Evolutionary conservation across 2,797 vertebrate genomes (phyloP).

Genomic region (Phataginus tricuspis): DNA sequence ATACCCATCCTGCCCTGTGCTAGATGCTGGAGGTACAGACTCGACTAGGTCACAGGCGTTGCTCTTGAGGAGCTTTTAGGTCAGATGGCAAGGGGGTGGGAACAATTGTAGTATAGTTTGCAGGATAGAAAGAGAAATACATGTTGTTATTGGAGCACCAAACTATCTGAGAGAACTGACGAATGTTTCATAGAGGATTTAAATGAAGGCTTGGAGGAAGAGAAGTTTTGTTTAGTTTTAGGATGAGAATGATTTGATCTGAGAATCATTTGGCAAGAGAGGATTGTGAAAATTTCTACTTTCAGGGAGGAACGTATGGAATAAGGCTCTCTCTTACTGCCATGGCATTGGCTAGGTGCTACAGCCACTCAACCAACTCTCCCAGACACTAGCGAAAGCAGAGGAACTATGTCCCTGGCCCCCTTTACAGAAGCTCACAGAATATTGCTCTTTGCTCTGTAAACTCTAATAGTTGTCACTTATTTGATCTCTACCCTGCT

Average conservation of each 20-base stretch:
- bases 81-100: constrained; percentile 9
- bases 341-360: background rate
- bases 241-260: background rate
- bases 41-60: background rate
- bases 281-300: background rate
- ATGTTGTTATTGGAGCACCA: background rate
- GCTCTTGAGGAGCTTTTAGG: background rate
- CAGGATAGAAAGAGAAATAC: background rate
- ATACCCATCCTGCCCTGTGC: background rate
- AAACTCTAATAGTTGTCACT: background rate
- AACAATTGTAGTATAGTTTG: background rate
- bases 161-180: background rate
- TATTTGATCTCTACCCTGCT: background rate
- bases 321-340: background rate
- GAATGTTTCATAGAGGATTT: background rate
- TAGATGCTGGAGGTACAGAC: background rate
- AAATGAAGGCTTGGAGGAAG: background rate
- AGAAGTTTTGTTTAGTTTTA: constrained; percentile 20
- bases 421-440: background rate
- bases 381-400: background rate
- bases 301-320: background rate
- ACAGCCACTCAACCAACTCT: background rate
- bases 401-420: background rate
- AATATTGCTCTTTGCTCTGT: background rate
- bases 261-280: background rate